These are phyloP conservation scores for Cyclura pinguis DNA, from an alignment of 2,797 vertebrate species.

Conservation along the genomic window DNA sequence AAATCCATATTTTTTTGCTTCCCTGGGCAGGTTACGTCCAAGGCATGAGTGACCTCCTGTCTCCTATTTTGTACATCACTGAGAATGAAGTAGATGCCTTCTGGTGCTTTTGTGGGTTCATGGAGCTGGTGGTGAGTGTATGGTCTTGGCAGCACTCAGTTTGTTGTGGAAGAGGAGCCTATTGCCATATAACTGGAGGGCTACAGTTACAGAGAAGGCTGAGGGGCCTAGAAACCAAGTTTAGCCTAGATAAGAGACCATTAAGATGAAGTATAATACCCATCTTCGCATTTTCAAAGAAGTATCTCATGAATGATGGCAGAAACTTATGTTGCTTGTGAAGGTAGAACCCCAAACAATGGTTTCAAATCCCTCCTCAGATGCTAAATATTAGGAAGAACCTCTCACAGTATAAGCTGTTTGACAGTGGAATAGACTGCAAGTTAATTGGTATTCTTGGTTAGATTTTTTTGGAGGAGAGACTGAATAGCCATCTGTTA, in stretches of 20 bases:
- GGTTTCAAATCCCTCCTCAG: too few relatives aligned
- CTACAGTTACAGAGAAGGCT: neutral
- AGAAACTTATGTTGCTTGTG: neutral
- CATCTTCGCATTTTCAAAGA: neutral
- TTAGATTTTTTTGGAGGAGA: neutral
- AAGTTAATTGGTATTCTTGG: neutral
- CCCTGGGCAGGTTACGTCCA: slow-evolving; percentile 88
- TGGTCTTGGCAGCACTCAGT: neutral
- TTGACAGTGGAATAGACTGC: neutral
- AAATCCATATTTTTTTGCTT: neutral
- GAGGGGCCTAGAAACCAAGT: neutral
- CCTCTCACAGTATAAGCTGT: neutral
- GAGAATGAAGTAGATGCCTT: slow-evolving; percentile 95
- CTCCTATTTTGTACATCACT: slow-evolving; percentile 89
- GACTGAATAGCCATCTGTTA: neutral
- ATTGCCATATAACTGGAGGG: too few relatives aligned
- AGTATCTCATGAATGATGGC: neutral
- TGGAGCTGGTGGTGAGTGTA: slow-evolving; percentile 89
- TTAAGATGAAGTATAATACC: neutral
- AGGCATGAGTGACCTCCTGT: slow-evolving; percentile 93
- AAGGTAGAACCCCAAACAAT: neutral
- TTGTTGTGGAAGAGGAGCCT: neutral
- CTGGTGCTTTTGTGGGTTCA: slow-evolving; percentile 94
- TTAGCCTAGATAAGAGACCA: neutral
- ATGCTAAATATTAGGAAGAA: neutral